These are phyloP conservation scores for Bradysia coprophila DNA, from an alignment of 1,140 invertebrate species.

Conservation along the genomic window DNA sequence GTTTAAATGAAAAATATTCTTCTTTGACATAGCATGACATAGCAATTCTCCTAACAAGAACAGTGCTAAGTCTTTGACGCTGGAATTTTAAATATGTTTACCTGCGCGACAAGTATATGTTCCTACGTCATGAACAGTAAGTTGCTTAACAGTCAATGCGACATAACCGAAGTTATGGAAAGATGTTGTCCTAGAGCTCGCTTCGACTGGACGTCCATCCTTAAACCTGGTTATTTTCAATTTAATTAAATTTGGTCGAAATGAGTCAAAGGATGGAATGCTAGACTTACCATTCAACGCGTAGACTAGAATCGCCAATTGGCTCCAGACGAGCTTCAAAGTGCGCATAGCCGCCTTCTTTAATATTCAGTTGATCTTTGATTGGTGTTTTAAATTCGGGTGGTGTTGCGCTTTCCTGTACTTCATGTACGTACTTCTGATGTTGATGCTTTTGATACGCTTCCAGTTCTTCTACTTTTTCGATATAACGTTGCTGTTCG, in stretches of 20 bases:
- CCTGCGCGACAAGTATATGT: conserved; percentile 78
- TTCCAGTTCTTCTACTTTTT: conserved; percentile 84
- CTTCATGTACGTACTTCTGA: conserved; percentile 55
- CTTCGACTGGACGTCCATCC: conserved; percentile 76
- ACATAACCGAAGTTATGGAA: conserved; percentile 96
- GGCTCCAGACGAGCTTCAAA: conserved; percentile 92
- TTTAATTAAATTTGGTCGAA: too few species aligned
- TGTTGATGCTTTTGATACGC: conserved; percentile 65
- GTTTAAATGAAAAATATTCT: too few species aligned
- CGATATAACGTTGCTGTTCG: conserved; percentile 84
- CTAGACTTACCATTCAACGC: conserved; percentile 94
- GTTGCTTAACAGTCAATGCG: conserved; percentile 86
- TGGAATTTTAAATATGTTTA: too few species aligned
- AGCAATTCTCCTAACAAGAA: too few species aligned
- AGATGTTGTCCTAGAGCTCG: conserved; percentile 80
- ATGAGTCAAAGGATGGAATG: too few species aligned
- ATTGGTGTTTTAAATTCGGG: conserved; percentile 88
- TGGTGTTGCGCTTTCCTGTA: conserved; percentile 52
- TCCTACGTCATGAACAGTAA: conserved; percentile 78
- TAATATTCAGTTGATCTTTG: conserved; percentile 70
- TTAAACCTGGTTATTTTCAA: too few species aligned
- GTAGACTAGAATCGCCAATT: conserved; percentile 75
- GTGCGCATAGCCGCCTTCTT: conserved; percentile 86
- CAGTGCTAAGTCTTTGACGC: too few species aligned
- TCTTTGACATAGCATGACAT: too few species aligned